Percentiles rank a stretch among this genome's conserved stretches.
Conservation (phyloP, 1,140 invertebrate species). For the Drosophila kikkawai region DNA sequence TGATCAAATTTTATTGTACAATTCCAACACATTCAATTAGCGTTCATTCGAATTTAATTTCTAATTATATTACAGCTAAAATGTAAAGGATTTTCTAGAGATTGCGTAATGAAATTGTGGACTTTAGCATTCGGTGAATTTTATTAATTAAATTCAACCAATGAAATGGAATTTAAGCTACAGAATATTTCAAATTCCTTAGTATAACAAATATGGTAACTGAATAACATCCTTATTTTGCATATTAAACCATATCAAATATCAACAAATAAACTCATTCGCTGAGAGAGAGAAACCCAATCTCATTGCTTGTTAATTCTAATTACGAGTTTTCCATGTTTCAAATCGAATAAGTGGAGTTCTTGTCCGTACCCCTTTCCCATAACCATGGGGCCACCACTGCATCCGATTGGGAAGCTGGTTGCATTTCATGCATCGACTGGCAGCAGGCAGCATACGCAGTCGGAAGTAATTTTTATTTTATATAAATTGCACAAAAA, state of each 20-base stretch:
- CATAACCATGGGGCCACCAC: constrained; percentile 3
- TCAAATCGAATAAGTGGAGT: neutral
- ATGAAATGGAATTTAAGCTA: constrained; percentile 1
- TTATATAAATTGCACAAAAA: constrained; percentile 78
- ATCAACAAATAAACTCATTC: neutral
- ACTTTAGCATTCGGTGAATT: neutral
- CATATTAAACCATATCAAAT: neutral
- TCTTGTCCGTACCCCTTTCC: neutral
- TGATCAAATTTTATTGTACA: neutral
- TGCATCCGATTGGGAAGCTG: constrained; percentile 12
- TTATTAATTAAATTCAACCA: constrained; percentile 7
- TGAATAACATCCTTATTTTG: too few species aligned
- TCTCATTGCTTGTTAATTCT: constrained; percentile 1
- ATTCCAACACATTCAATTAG: neutral
- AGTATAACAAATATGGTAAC: neutral
- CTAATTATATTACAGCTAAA: neutral
- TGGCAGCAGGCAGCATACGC: constrained; percentile 50
- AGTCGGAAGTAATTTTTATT: constrained; percentile 81
- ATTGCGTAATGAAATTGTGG: neutral
- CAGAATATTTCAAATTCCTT: neutral
- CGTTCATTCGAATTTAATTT: neutral
- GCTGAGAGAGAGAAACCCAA: neutral
- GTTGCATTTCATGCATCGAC: constrained; percentile 73
- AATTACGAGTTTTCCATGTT: constrained; percentile 5
- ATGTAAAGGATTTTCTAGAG: neutral